Conservation (phyloP, 2,113 vertebrate genomes). For the Mixornis gularis region DNA sequence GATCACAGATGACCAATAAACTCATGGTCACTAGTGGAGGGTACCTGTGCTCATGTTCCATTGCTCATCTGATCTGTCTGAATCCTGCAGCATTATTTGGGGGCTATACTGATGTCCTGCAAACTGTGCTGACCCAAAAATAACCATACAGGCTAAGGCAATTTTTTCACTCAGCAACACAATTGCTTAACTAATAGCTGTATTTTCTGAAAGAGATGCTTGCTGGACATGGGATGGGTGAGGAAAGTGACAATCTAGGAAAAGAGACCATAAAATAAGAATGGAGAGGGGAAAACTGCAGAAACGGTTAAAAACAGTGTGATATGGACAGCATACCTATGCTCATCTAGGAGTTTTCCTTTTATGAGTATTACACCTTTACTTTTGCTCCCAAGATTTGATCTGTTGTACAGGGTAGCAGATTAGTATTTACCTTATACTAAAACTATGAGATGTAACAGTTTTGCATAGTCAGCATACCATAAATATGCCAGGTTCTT, state of each 20-base stretch:
- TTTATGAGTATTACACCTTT: background rate
- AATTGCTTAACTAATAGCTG: background rate
- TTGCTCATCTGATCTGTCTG: background rate
- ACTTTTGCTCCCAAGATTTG: background rate
- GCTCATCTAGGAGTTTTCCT: background rate
- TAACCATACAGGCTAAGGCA: background rate
- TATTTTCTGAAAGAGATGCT: background rate
- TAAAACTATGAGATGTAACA: background rate
- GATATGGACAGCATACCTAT: background rate
- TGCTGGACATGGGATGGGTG: background rate
- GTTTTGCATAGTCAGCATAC: background rate
- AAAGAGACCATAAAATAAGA: background rate
- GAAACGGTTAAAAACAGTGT: background rate
- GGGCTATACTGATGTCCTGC: background rate
- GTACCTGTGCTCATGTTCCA: background rate
- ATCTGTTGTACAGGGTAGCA: background rate
- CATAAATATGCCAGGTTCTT: background rate
- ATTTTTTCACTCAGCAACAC: background rate
- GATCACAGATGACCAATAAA: background rate
- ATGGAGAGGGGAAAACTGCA: background rate
- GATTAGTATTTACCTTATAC: background rate
- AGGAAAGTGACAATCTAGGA: background rate
- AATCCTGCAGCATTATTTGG: background rate
- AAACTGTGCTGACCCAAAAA: background rate
- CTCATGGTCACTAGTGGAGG: background rate